A percentile compares a stretch with the other conserved stretches of the same genome.
These are phyloP conservation scores for Australoheros facetus DNA, from an alignment of 2,797 vertebrate genomes.

Conservation along the genomic window DNA sequence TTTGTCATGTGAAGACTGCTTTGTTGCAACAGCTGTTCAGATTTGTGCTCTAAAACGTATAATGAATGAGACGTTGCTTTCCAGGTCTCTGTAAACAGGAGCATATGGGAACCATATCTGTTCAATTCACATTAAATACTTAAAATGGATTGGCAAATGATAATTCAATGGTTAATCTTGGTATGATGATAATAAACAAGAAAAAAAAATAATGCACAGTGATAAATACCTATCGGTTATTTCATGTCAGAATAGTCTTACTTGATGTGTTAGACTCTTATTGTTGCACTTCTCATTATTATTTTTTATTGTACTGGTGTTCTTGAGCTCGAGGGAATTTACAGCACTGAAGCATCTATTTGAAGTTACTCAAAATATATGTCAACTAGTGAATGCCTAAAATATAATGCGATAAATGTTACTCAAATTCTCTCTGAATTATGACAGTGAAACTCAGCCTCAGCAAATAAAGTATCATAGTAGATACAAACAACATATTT, in stretches of 20 bases:
- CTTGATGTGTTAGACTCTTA: not conserved
- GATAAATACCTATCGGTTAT: not conserved
- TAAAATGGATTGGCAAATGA: not conserved
- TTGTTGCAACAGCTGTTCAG: constrained; percentile 7
- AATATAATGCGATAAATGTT: constrained; percentile 13
- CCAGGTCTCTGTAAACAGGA: not conserved
- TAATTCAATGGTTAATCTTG: not conserved
- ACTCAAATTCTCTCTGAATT: constrained; percentile 21
- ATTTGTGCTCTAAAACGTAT: not conserved
- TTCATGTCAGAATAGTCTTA: not conserved
- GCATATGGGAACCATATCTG: not conserved
- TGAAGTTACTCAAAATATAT: not conserved
- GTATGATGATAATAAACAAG: not conserved
- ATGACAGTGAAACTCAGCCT: constrained; percentile 9
- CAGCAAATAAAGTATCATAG: constrained; percentile 47
- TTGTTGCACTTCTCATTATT: not conserved
- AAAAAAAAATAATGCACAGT: not conserved
- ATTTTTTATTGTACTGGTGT: constrained; percentile 11
- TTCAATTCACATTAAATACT: not conserved
- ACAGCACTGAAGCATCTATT: not conserved
- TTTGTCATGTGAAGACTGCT: constrained; percentile 25
- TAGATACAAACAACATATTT: constrained; percentile 46
- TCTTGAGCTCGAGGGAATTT: constrained; percentile 10
- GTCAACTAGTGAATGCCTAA: constrained; percentile 1
- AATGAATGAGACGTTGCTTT: not conserved